Evolutionary conservation across 2,888 invertebrate species (phyloP).

Genomic region (Sesia bembeciformis): DNA sequence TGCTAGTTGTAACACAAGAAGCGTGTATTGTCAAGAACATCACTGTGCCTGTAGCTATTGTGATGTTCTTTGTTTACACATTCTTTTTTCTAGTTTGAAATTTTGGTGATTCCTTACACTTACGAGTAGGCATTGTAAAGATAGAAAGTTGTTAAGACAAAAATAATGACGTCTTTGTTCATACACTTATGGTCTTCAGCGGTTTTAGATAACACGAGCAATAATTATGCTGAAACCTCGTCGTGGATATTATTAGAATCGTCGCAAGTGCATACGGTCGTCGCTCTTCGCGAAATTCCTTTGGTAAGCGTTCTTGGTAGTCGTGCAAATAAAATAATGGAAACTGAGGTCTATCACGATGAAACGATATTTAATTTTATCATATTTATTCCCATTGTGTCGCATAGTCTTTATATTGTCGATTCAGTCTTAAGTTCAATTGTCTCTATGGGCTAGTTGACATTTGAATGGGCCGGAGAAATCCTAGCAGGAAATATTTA

Average conservation of each 20-base stretch:
- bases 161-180: too few species aligned
- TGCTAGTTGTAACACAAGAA: too few species aligned
- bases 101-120: too few species aligned
- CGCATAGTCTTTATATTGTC: background rate
- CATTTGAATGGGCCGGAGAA: slow-evolving; percentile 17
- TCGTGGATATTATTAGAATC: slow-evolving; percentile 45
- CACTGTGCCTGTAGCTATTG: too few species aligned
- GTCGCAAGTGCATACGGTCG: slow-evolving; percentile 37
- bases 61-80: too few species aligned
- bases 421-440: slow-evolving; percentile 12
- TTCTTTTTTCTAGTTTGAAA: too few species aligned
- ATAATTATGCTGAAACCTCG: background rate
- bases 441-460: slow-evolving; percentile 17
- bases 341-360: background rate
- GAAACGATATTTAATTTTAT: background rate
- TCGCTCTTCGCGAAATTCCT: slow-evolving; percentile 40
- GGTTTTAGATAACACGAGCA: too few species aligned
- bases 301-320: background rate
- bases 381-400: background rate
- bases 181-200: too few species aligned
- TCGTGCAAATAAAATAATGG: background rate
- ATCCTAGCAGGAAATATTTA: slow-evolving; percentile 17
- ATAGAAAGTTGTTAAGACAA: too few species aligned
- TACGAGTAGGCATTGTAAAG: too few species aligned
- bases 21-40: too few species aligned